Evolutionary conservation across 2,888 invertebrate genomes (phyloP).

Genomic region (Alentia gelatinosa): DNA sequence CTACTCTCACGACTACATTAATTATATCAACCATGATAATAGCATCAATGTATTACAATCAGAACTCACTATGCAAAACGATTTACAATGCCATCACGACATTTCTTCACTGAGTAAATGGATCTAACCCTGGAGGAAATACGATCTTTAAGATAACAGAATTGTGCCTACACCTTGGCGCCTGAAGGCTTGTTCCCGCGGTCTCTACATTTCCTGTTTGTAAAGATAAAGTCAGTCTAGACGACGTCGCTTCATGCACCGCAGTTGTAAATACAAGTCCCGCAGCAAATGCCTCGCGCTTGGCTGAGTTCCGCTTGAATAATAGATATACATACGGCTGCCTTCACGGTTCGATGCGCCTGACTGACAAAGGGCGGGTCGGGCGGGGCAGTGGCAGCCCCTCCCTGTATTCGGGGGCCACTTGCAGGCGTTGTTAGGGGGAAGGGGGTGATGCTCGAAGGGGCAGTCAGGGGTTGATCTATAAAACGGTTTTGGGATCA

Average conservation of each 20-base stretch:
- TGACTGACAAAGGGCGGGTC: slow-evolving; percentile 4
- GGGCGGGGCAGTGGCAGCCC: neutral
- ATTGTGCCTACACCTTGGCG: too few relatives aligned
- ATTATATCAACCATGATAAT: too few relatives aligned
- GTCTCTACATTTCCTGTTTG: neutral
- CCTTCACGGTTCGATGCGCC: neutral
- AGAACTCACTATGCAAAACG: too few relatives aligned
- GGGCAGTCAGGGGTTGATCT: neutral
- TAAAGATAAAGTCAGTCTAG: neutral
- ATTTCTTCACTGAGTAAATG: too few relatives aligned
- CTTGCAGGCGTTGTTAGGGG: neutral
- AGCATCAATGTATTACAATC: too few relatives aligned
- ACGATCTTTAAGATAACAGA: too few relatives aligned
- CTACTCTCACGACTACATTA: too few relatives aligned
- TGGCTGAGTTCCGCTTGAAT: neutral
- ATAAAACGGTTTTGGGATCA: slow-evolving; percentile 29
- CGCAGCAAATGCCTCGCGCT: neutral
- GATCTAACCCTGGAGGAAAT: too few relatives aligned
- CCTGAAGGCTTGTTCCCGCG: too few relatives aligned
- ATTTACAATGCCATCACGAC: too few relatives aligned
- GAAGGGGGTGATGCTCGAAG: neutral
- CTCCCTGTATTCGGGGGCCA: neutral
- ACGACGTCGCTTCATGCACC: neutral
- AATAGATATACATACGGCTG: neutral
- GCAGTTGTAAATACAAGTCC: slow-evolving; percentile 10